Evolutionary conservation across 2,888 invertebrate genomes (phyloP), one percentile per base, ranked within the genome.

Genomic region (Macrophya alboannulata): DNA sequence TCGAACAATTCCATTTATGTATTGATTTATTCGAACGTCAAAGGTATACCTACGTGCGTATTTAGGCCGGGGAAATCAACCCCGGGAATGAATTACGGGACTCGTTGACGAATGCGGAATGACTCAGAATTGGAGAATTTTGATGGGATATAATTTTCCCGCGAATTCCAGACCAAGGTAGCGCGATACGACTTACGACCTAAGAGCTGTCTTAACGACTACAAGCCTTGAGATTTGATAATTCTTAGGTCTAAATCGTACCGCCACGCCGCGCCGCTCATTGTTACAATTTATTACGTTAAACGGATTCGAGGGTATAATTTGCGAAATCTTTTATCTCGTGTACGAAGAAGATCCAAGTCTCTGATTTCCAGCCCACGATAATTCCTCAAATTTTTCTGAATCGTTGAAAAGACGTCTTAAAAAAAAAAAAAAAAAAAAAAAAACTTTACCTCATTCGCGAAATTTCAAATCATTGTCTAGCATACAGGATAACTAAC

Each of bases 121-220:
- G 83, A 83, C 83, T 68, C 65, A 83, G 48, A 51, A 83, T 83
- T n/a, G 45, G 9, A 48, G 83, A 83, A 83, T 83, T 83, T 71
- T 71, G 83, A 68, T 83, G 83, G 77, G 62, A 31, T 59, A 62
- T 51, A 83, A 83, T 83, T 83, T 51, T 83, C 71, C n/a, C 83
- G 65, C 65, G n/a, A 83, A 83, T 83, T 83, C 83, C 83, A 83
- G 68, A 48, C 83, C 65, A 71, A 83, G 77, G 77, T 77, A 55
- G 71, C 40, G 25, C n/a, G 45, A 45, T 4, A 12, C 21, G 43
- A 21, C 12, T n/a, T n/a, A 4, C 10, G 21, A 45, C 21, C 45
- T 15, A 40, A 37, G 37, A 25, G 25, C 45, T 31, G 43, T 45
- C 43, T 74, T 48, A 25, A 74, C 17, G 15, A 45, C 31, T 37